A percentile compares a stretch with the other conserved stretches of the same genome.
Conservation (phyloP, 1,140 invertebrate species). For the Phenacoccus solenopsis region DNA sequence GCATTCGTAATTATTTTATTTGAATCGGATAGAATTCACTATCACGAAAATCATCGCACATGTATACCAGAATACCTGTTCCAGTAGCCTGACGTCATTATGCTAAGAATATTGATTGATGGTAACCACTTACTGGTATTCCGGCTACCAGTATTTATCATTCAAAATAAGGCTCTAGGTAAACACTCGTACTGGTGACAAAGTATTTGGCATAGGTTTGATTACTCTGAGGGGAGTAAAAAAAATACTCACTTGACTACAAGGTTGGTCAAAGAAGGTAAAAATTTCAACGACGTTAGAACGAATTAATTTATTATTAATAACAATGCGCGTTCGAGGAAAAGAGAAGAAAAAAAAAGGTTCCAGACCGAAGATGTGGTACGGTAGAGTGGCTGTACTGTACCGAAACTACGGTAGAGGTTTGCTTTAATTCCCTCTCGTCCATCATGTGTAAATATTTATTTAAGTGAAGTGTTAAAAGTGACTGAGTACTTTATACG, state of each 20-base stretch:
- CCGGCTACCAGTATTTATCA: constrained; percentile 4
- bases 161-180: not conserved
- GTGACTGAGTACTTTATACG: constrained; percentile 5
- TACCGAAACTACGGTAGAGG: not conserved
- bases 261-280: not conserved
- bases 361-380: not conserved
- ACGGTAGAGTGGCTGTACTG: not conserved
- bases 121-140: not conserved
- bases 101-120: not conserved
- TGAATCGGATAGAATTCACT: no score
- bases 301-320: constrained; percentile 1
- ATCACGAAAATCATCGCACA: no score
- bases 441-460: constrained; percentile 4
- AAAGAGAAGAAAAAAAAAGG: not conserved
- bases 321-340: not conserved
- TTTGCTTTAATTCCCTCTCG: not conserved
- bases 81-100: no score
- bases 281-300: not conserved
- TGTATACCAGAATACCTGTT: no score
- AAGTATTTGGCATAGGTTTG: constrained; percentile 5
- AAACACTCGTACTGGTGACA: constrained; percentile 7
- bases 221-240: not conserved
- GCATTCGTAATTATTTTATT: no score
- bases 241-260: constrained; percentile 7
- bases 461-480: constrained; percentile 12